Base-by-base conservation (phyloP, 2,888 invertebrate genomes). In the Lampropteryx suffumata region DNA sequence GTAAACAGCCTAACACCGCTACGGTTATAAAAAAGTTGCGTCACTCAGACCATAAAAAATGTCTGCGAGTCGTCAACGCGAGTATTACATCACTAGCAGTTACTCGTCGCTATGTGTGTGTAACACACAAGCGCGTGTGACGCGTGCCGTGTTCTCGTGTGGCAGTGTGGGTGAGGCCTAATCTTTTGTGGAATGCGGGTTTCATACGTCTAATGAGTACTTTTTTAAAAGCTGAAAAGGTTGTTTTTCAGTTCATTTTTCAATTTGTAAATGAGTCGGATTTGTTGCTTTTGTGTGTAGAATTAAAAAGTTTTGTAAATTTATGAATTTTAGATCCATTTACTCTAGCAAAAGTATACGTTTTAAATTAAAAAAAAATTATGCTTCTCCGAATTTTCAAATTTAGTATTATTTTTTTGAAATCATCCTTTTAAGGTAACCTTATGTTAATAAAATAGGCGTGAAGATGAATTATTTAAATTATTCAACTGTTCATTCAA, bases 41-140 rank as follows among this genome's bases (percentile, higher is more conserved):
- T 88, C 88, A 88, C n/a, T n/a, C 77, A 82, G 77, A 63, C 71
- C 82, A 90, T 87, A 89, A 89, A 90, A 90, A 90, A 87, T 88
- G 89, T 89, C 89, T 90, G 81, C 82, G 69, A 79, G 81, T 78
- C 87, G 87, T 87, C 88, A 86, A 82, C 81, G 78, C 64, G 64
- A 56, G 73, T 73, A 80, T 89, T 89, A 89, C 88, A 89, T 89
- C 89, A 89, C 82, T 74, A 44, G 37, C 47, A 29, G 43, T 43
- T 37, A 51, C 51, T 39, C 42, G 36, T 2, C 14, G 17, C 13
- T 14, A 72, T 80, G 77, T 79, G 79, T 42, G 62, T 56, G 40
- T 45, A 62, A 35, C 65, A 65, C 69, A 65, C 71, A 64, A 55
- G 55, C 57, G 30, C 17, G 34, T 26, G 17, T 37, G 50, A 49